A percentile compares a stretch with the other conserved stretches of the same genome.
phyloP scores from a whole-genome alignment of 2,888 invertebrate genomes.

The Dione juno region DNA sequence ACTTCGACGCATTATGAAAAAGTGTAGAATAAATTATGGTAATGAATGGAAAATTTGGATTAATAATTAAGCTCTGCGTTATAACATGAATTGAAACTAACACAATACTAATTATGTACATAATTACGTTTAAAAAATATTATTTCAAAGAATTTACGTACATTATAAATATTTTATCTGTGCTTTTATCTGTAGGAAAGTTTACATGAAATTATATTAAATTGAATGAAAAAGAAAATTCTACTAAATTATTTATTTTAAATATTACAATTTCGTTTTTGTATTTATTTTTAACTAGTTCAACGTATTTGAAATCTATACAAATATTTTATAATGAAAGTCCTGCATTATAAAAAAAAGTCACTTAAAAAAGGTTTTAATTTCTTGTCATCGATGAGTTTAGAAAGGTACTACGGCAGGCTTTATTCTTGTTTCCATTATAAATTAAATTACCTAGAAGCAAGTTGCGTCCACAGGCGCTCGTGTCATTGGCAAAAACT shows the following conservation, averaged over 20 bases:
- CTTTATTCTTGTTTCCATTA: constrained; percentile 32
- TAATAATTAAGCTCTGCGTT: constrained; percentile 21
- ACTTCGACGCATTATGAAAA: constrained; percentile 6
- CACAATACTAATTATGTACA: constrained; percentile 22
- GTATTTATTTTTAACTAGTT: neutral
- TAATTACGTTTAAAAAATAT: constrained; percentile 19
- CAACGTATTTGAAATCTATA: neutral
- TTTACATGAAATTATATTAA: too few relatives aligned
- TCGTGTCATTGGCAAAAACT: constrained; percentile 51
- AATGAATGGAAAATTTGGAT: constrained; percentile 24
- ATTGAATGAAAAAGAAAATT: too few relatives aligned
- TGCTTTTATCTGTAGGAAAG: neutral
- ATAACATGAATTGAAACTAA: constrained; percentile 12
- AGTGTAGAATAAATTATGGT: constrained; percentile 23
- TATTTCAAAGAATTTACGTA: neutral
- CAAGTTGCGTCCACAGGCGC: constrained; percentile 40
- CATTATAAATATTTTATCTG: neutral
- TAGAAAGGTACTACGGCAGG: neutral
- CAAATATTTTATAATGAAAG: constrained; percentile 1
- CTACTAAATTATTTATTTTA: too few relatives aligned
- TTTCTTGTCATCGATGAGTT: constrained; percentile 17
- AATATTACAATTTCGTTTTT: too few relatives aligned
- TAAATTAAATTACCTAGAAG: constrained; percentile 44
- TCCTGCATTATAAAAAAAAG: neutral
- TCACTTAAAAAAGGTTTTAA: constrained; percentile 10